A percentile compares a stretch with the other conserved stretches of the same genome.
Conservation (phyloP, 2,888 invertebrate species). For the Caenorhabditis becei region DNA sequence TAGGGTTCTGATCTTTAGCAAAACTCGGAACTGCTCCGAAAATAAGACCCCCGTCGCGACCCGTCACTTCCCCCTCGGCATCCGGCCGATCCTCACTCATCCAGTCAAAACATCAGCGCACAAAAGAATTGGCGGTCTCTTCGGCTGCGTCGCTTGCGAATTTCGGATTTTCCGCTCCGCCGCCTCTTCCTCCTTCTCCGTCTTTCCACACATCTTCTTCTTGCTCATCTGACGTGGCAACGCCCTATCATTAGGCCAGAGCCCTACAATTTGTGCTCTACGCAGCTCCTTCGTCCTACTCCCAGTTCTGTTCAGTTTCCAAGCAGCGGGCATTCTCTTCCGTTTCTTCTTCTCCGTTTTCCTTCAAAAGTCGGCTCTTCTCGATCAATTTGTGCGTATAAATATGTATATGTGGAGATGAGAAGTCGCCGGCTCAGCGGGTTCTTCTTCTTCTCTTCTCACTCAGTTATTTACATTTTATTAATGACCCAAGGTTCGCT, state of each 20-base stretch:
- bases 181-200: slow-evolving; percentile 37
- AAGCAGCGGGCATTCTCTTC: slow-evolving; percentile 1
- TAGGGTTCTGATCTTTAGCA: not conserved
- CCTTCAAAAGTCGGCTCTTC: not conserved
- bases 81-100: slow-evolving; percentile 41
- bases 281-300: no score
- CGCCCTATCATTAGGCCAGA: slow-evolving; percentile 23
- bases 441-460: not conserved
- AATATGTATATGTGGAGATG: slow-evolving; percentile 10
- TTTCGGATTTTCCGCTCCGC: slow-evolving; percentile 43
- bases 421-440: slow-evolving; percentile 3
- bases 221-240: slow-evolving; percentile 16
- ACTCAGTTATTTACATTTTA: slow-evolving; percentile 42
- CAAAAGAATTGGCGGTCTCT: slow-evolving; percentile 18
- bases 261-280: slow-evolving; percentile 1
- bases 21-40: slow-evolving; percentile 17
- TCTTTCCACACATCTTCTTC: not conserved
- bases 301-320: slow-evolving; percentile 12
- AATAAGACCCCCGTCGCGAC: slow-evolving; percentile 11
- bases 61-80: slow-evolving; percentile 25
- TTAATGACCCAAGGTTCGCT: slow-evolving; percentile 21
- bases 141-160: slow-evolving; percentile 18
- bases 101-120: slow-evolving; percentile 39
- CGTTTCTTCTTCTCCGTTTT: slow-evolving; percentile 11
- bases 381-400: slow-evolving; percentile 11